phyloP scores from a whole-genome alignment of 2,888 invertebrate genomes.

The Acrobasis consociella region DNA sequence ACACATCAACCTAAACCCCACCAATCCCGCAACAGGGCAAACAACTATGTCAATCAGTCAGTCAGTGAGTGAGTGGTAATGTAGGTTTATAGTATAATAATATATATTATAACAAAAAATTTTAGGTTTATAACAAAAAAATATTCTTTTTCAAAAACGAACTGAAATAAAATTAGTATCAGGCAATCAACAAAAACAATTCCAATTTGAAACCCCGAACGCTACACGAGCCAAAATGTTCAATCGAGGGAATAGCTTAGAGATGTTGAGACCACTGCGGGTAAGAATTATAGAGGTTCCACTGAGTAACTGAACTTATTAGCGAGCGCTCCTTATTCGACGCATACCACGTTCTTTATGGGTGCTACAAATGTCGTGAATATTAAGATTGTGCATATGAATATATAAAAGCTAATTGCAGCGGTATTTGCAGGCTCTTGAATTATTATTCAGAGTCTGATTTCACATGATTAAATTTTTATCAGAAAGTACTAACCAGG shows the following conservation, averaged over 20 bases:
- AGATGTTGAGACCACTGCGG: conserved; percentile 11
- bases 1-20: no score
- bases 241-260: conserved; percentile 10
- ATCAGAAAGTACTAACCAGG: no score
- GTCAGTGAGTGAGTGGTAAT: no score
- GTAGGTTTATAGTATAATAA: no score
- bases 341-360: conserved; percentile 17
- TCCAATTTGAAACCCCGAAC: conserved; percentile 8
- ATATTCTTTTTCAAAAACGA: no score
- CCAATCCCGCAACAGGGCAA: no score
- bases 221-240: conserved; percentile 4
- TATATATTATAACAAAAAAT: no score
- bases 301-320: conserved; percentile 17
- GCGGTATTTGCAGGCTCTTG: conserved; percentile 7
- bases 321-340: conserved; percentile 18
- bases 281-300: conserved; percentile 17
- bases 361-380: conserved; percentile 13
- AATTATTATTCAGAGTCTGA: no score
- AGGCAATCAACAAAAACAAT: conserved; percentile 2
- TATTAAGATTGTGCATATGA: conserved; percentile 17
- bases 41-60: no score
- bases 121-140: no score
- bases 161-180: neutral
- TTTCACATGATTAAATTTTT: no score
- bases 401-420: conserved; percentile 18